Conservation (phyloP, 2,888 invertebrate genomes). For the Mimachlamys varia region DNA sequence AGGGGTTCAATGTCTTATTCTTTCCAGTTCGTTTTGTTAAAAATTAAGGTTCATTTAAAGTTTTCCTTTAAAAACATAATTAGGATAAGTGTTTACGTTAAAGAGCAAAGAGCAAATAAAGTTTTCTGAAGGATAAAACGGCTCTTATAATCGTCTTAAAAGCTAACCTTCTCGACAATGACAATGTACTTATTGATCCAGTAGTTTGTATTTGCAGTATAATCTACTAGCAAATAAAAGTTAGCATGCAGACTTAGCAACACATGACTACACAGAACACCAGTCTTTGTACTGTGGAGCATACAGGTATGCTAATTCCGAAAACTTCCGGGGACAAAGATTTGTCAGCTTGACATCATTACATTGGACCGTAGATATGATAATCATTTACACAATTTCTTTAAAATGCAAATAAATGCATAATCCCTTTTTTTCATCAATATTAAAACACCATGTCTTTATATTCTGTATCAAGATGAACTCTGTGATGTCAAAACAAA, state of each 20-base stretch:
- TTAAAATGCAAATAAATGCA: no score
- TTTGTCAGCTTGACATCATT: no score
- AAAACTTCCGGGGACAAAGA: no score
- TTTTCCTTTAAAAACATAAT: background rate
- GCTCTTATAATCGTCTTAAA: constrained; percentile 3
- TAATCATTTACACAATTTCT: no score
- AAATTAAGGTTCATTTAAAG: background rate
- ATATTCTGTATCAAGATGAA: no score
- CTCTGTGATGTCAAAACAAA: no score
- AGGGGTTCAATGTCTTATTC: background rate
- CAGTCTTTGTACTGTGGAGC: background rate
- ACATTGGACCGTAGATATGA: no score
- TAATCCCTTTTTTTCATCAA: no score
- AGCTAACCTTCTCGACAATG: background rate
- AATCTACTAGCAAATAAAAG: background rate
- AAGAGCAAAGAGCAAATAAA: background rate
- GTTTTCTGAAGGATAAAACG: background rate
- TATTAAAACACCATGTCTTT: no score
- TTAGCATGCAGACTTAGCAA: background rate
- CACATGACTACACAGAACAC: background rate
- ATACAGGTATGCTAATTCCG: no score
- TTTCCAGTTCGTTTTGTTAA: background rate
- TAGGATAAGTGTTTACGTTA: background rate
- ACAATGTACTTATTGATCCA: background rate
- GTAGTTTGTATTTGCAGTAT: background rate